phyloP scores from a whole-genome alignment of 2,888 invertebrate species.

The Tachina lurida region DNA sequence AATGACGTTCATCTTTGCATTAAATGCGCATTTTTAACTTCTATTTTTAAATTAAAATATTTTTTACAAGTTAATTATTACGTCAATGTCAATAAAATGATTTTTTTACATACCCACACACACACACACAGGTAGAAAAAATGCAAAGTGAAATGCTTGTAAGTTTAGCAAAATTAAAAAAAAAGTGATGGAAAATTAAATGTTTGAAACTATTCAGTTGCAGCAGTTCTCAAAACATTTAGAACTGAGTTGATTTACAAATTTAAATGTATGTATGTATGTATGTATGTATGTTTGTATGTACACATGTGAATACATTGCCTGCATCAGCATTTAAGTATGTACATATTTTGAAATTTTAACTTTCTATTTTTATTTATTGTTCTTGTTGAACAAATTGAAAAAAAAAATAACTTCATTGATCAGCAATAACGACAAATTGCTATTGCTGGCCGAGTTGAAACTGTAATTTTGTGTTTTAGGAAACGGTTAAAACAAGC shows the following conservation, averaged over 20 bases:
- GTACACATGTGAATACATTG: no score
- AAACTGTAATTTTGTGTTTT: no score
- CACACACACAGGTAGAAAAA: neutral
- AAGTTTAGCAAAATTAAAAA: neutral
- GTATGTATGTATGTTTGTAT: neutral
- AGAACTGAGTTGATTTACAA: neutral
- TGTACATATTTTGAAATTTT: neutral
- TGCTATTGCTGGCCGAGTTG: no score
- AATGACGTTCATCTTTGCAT: neutral
- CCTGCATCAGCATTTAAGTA: no score
- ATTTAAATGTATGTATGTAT: neutral
- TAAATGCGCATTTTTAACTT: slow-evolving; percentile 12
- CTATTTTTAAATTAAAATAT: neutral
- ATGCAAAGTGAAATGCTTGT: neutral
- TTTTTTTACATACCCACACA: neutral
- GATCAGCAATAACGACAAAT: no score
- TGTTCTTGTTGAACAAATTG: neutral
- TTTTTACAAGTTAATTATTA: slow-evolving; percentile 18
- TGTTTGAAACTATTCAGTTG: neutral
- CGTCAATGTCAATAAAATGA: slow-evolving; percentile 1
- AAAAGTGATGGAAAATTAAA: neutral
- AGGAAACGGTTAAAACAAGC: no score
- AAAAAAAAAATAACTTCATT: no score
- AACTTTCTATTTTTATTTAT: neutral
- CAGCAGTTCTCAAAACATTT: neutral